These are phyloP conservation scores for Abramis brama DNA, from an alignment of 2,113 vertebrate species.

Conservation along the genomic window DNA sequence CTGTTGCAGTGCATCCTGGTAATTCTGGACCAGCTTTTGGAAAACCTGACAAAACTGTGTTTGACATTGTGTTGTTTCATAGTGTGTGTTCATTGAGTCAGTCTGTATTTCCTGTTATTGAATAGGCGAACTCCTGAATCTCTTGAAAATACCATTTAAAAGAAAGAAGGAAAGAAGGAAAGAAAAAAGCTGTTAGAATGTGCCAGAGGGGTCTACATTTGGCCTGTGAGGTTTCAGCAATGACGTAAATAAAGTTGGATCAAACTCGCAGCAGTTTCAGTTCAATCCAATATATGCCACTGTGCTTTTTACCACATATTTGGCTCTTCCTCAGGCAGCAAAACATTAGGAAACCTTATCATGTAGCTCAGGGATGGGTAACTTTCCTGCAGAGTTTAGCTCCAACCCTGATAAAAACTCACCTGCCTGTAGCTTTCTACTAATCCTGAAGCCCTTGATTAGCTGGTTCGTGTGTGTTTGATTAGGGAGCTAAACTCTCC, in stretches of 20 bases:
- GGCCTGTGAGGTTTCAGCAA: conserved; percentile 56
- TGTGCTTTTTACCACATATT: conserved; percentile 19
- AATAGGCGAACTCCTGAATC: conserved; percentile 10
- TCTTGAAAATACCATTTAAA: not conserved
- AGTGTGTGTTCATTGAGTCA: not conserved
- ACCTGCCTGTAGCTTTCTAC: too few species aligned
- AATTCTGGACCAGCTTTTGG: not conserved
- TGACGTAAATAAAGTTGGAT: conserved; percentile 29
- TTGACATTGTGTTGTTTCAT: not conserved
- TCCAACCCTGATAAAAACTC: too few species aligned
- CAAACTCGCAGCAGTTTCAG: not conserved
- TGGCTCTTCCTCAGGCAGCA: conserved; percentile 56
- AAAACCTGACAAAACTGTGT: conserved; percentile 5
- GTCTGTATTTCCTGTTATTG: conserved; percentile 16
- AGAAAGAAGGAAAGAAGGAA: too few species aligned
- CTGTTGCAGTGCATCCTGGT: not conserved
- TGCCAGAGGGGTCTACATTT: not conserved
- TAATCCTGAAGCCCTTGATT: too few species aligned
- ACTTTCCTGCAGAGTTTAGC: too few species aligned
- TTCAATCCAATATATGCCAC: conserved; percentile 41
- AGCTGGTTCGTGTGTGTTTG: too few species aligned
- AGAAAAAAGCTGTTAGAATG: not conserved
- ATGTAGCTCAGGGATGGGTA: conserved; percentile 2
- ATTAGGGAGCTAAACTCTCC: too few species aligned
- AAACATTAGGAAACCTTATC: conserved; percentile 64